Evolutionary conservation across 2,797 vertebrate genomes (phyloP).

Genomic region (Heterohyrax brucei): DNA sequence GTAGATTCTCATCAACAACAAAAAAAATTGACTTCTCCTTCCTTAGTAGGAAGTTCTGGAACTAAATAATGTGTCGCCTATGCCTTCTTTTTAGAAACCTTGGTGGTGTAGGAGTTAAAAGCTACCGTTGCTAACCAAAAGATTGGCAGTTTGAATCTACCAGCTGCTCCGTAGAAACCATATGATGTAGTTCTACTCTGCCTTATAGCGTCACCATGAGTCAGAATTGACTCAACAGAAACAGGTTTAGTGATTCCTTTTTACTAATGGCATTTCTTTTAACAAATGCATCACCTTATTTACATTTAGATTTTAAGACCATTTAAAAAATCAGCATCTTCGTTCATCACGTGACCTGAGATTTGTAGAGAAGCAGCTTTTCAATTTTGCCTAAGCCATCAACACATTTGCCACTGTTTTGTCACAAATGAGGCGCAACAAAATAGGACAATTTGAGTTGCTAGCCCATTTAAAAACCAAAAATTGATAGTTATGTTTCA

Average conservation of each 20-base stretch:
- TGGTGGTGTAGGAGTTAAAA: too few species aligned
- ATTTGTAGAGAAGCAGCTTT: background rate
- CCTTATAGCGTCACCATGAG: too few species aligned
- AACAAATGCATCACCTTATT: background rate
- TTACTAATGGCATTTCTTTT: background rate
- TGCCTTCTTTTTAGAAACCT: background rate
- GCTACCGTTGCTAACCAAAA: too few species aligned
- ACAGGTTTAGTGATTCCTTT: background rate
- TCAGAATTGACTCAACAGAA: too few species aligned
- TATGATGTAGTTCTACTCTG: too few species aligned
- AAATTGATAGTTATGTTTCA: background rate
- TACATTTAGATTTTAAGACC: background rate
- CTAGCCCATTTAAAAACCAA: background rate
- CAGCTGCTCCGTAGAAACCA: too few species aligned
- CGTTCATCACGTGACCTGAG: background rate
- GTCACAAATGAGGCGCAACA: background rate
- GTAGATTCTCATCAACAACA: background rate
- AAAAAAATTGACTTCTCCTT: background rate
- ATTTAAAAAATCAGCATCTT: constrained; percentile 34
- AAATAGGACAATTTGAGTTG: background rate
- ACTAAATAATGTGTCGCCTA: background rate
- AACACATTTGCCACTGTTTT: background rate
- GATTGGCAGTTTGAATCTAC: too few species aligned
- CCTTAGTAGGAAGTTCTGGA: background rate
- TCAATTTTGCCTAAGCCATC: background rate